These are phyloP conservation scores for Oryzias javanicus DNA, from an alignment of 2,113 vertebrate genomes.

Conservation along the genomic window DNA sequence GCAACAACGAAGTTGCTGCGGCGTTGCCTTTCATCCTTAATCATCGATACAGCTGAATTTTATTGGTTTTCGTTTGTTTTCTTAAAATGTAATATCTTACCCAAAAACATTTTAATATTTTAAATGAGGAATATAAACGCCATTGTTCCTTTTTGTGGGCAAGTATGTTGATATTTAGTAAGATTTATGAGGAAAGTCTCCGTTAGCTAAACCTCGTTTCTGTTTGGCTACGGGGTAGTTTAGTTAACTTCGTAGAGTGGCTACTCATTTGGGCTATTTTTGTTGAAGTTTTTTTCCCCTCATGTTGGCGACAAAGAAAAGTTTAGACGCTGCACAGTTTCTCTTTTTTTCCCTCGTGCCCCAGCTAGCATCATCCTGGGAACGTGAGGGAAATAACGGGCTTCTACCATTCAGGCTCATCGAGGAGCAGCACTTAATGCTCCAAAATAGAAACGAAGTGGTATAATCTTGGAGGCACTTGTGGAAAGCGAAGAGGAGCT, in stretches of 20 bases:
- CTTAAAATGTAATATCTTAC: background rate
- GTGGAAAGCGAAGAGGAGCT: conserved; percentile 26
- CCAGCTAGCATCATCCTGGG: conserved; percentile 12
- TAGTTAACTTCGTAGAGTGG: background rate
- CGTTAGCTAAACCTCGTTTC: conserved; percentile 22
- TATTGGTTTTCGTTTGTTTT: too few relatives aligned
- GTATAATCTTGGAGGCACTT: conserved; percentile 30
- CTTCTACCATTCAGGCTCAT: conserved; percentile 13
- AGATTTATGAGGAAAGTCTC: background rate
- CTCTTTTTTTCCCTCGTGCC: conserved; percentile 14
- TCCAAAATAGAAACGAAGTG: conserved; percentile 31
- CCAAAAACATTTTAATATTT: conserved; percentile 13
- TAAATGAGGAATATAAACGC: conserved; percentile 17
- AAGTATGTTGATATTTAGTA: background rate
- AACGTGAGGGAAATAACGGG: background rate
- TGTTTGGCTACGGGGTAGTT: conserved; percentile 8
- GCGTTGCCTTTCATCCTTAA: conserved; percentile 6
- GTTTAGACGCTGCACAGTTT: conserved; percentile 9
- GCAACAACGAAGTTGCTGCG: conserved; percentile 27
- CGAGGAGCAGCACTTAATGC: conserved; percentile 13
- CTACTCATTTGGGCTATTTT: conserved; percentile 8
- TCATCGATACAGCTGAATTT: conserved; percentile 3
- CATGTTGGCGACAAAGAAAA: background rate
- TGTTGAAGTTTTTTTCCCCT: background rate
- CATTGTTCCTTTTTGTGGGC: background rate